Percentiles rank a stretch among this genome's conserved stretches.
Evolutionary conservation across 2,888 invertebrate species (phyloP).

Genomic region (Dasysyrphus tricinctus): DNA sequence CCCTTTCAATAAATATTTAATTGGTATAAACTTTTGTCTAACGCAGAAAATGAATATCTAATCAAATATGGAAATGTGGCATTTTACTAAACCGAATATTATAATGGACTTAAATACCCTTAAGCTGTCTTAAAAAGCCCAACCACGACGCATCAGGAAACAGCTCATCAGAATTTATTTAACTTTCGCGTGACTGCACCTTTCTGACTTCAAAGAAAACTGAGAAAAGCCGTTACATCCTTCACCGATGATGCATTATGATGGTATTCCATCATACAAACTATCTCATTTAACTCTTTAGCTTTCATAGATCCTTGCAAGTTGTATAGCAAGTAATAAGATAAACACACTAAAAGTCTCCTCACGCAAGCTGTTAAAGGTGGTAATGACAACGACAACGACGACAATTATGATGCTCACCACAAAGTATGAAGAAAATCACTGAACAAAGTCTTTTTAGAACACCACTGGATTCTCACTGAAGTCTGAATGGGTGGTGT

Average conservation of each 20-base stretch:
- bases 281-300: not conserved
- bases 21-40: no score
- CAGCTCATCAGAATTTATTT: not conserved
- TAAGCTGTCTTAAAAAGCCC: not conserved
- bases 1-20: no score
- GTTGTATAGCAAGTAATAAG: slow-evolving; percentile 5
- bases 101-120: not conserved
- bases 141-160: slow-evolving; percentile 15
- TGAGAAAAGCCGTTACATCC: slow-evolving; percentile 37
- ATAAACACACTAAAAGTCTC: slow-evolving; percentile 54
- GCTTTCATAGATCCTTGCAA: slow-evolving; percentile 13
- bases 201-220: slow-evolving; percentile 25
- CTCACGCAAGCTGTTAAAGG: slow-evolving; percentile 49
- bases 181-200: not conserved
- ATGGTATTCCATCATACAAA: slow-evolving; percentile 1
- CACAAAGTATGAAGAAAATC: slow-evolving; percentile 64
- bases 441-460: slow-evolving; percentile 27
- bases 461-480: slow-evolving; percentile 15
- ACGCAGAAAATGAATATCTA: no score
- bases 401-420: slow-evolving; percentile 52
- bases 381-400: slow-evolving; percentile 41
- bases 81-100: not conserved
- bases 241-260: slow-evolving; percentile 30
- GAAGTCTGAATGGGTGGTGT: not conserved
- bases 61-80: not conserved